These are phyloP conservation scores for Bombus affinis DNA, from an alignment of 1,140 invertebrate genomes.

Conservation along the genomic window DNA sequence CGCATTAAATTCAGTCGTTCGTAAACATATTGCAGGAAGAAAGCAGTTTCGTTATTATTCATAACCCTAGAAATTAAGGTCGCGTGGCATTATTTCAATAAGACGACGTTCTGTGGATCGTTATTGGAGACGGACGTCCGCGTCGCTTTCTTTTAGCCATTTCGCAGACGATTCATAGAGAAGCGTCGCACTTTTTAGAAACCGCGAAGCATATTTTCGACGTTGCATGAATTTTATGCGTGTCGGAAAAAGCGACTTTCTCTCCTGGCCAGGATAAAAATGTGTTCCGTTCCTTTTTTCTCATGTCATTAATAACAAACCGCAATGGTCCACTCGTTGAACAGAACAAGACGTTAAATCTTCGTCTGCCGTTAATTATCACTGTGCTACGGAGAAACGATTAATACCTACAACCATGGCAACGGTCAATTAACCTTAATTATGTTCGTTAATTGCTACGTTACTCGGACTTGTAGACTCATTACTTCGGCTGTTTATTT, in stretches of 20 bases:
- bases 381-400: background rate
- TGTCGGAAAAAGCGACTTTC: slow-evolving; percentile 47
- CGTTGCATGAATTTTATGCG: slow-evolving; percentile 35
- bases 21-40: background rate
- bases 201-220: slow-evolving; percentile 34
- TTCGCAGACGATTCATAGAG: background rate
- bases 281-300: background rate
- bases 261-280: slow-evolving; percentile 5
- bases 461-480: background rate
- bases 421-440: slow-evolving; percentile 41
- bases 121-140: slow-evolving; percentile 4
- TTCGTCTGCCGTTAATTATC: slow-evolving; percentile 29
- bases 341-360: background rate
- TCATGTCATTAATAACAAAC: slow-evolving; percentile 33
- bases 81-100: background rate
- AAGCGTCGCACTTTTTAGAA: slow-evolving; percentile 32
- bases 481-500: background rate
- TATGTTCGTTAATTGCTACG: slow-evolving; percentile 16
- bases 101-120: background rate
- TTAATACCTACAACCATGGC: slow-evolving; percentile 14
- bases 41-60: slow-evolving; percentile 2
- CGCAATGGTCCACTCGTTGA: background rate
- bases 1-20: background rate
- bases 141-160: slow-evolving; percentile 32
- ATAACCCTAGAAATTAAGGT: slow-evolving; percentile 58